Conservation (phyloP, 2,888 invertebrate genomes). For the Prosapia bicincta region DNA sequence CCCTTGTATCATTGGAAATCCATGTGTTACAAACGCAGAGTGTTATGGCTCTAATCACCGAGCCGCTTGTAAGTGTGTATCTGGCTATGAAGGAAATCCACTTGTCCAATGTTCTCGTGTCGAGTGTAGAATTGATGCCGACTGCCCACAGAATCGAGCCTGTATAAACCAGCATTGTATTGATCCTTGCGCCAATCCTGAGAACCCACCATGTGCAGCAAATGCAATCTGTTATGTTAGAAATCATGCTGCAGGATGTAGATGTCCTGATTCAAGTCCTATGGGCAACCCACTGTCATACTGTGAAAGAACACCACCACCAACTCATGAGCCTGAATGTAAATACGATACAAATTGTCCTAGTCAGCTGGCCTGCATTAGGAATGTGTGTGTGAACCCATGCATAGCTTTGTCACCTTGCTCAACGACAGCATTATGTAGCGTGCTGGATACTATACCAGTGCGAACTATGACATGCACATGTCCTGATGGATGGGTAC, state of each 20-base stretch:
- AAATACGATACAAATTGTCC: slow-evolving; percentile 78
- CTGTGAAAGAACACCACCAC: slow-evolving; percentile 56
- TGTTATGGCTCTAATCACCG: slow-evolving; percentile 79
- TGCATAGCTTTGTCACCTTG: slow-evolving; percentile 53
- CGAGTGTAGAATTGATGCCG: slow-evolving; percentile 74
- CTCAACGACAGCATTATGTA: slow-evolving; percentile 72
- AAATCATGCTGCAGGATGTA: slow-evolving; percentile 77
- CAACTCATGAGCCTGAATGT: slow-evolving; percentile 52
- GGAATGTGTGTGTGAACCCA: slow-evolving; percentile 79
- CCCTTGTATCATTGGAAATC: slow-evolving; percentile 78
- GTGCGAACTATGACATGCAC: slow-evolving; percentile 85
- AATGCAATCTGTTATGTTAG: slow-evolving; percentile 78
- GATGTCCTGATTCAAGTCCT: slow-evolving; percentile 76
- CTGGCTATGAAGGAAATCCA: slow-evolving; percentile 76
- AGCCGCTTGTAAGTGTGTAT: slow-evolving; percentile 74
- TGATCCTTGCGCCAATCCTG: slow-evolving; percentile 68
- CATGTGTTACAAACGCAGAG: slow-evolving; percentile 79
- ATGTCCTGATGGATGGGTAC: slow-evolving; percentile 81
- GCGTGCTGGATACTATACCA: slow-evolving; percentile 79
- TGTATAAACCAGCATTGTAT: slow-evolving; percentile 71
- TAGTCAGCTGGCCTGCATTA: slow-evolving; percentile 76
- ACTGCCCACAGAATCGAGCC: slow-evolving; percentile 72
- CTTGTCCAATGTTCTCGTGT: slow-evolving; percentile 67
- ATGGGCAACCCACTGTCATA: slow-evolving; percentile 76
- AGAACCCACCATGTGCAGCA: slow-evolving; percentile 70